phyloP scores from a whole-genome alignment of 2,888 invertebrate genomes.

The Aphodius sticticus region DNA sequence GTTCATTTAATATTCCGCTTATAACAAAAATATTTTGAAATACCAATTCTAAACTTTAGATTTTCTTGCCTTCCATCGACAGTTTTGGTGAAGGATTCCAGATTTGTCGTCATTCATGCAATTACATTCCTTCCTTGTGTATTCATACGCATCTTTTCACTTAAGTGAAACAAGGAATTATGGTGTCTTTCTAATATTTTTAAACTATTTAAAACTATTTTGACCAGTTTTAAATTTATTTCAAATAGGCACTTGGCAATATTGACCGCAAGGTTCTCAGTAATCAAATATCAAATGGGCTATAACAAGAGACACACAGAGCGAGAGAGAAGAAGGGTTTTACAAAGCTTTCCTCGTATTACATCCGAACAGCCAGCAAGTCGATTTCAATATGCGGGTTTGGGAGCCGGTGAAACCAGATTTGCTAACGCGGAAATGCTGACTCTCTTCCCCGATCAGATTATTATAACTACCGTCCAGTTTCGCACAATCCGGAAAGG shows the following conservation, averaged over 20 bases:
- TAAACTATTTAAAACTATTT: no score
- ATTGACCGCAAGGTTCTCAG: background rate
- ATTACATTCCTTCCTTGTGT: no score
- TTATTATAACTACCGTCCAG: constrained; percentile 39
- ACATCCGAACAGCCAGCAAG: constrained; percentile 37
- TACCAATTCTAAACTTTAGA: no score
- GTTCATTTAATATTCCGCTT: no score
- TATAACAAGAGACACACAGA: background rate
- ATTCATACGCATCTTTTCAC: no score
- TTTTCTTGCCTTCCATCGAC: no score
- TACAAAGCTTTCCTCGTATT: constrained; percentile 10
- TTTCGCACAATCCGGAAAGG: constrained; percentile 22
- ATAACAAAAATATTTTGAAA: no score
- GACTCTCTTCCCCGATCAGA: constrained; percentile 47
- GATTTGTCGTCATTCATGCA: no score
- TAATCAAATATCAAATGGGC: background rate
- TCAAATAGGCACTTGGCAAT: background rate
- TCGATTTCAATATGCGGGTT: constrained; percentile 48
- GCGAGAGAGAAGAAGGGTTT: background rate
- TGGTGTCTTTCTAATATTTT: no score
- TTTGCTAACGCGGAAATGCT: constrained; percentile 46
- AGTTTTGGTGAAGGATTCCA: no score
- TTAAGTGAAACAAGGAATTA: no score
- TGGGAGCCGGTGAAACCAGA: constrained; percentile 47
- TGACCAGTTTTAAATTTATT: background rate